A percentile compares a stretch with the other conserved stretches of the same genome.
Evolutionary conservation across 1,140 invertebrate genomes (phyloP).

Genomic region (Microvelia longipes): DNA sequence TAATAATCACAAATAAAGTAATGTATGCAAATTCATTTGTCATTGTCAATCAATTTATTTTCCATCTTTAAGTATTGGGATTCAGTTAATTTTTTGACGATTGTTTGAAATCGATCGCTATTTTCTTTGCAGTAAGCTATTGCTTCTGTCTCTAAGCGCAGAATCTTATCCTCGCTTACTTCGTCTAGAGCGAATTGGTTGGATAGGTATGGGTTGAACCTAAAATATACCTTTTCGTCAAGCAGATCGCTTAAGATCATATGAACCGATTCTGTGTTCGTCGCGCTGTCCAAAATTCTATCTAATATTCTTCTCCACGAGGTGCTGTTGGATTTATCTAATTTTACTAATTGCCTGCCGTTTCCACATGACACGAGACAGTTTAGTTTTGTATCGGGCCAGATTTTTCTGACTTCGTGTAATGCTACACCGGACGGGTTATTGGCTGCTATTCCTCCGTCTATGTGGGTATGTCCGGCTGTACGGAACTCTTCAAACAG

Average conservation of each 20-base stretch:
- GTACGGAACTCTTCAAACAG: slow-evolving; percentile 77
- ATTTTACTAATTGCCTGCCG: slow-evolving; percentile 36
- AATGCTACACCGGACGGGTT: slow-evolving; percentile 79
- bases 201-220: slow-evolving; percentile 79
- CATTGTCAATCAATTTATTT: too few species aligned
- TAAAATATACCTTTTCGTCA: slow-evolving; percentile 61
- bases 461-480: slow-evolving; percentile 62
- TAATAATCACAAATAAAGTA: too few species aligned
- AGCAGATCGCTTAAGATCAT: slow-evolving; percentile 65
- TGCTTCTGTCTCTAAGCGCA: not conserved
- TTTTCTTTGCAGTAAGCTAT: not conserved
- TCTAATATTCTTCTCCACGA: slow-evolving; percentile 66
- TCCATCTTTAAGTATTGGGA: too few species aligned
- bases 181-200: slow-evolving; percentile 71
- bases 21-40: too few species aligned
- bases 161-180: slow-evolving; percentile 45
- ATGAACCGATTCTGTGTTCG: slow-evolving; percentile 75
- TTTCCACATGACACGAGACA: slow-evolving; percentile 81
- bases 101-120: not conserved
- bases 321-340: slow-evolving; percentile 28
- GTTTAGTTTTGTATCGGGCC: slow-evolving; percentile 61
- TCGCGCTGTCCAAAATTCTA: slow-evolving; percentile 75
- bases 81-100: not conserved
- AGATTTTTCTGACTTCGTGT: slow-evolving; percentile 70
- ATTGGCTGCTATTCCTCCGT: slow-evolving; percentile 76